Evolutionary conservation across 2,113 vertebrate species (phyloP).

Genomic region (Erinaceus europaeus): DNA sequence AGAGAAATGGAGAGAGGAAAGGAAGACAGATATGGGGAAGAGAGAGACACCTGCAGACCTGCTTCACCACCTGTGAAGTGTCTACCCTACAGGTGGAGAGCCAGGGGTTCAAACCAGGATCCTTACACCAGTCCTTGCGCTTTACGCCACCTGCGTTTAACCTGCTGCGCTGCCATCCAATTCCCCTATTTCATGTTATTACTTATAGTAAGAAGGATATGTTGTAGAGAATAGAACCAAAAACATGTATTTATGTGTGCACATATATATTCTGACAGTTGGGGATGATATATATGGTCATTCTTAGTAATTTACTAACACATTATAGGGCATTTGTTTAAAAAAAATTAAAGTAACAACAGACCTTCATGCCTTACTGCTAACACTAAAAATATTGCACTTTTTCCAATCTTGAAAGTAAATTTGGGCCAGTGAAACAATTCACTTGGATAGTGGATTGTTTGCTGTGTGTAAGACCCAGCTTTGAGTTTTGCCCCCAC

Average conservation of each 20-base stretch:
- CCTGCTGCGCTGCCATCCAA: not conserved
- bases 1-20: too few relatives aligned
- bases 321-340: not conserved
- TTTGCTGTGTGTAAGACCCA: too few relatives aligned
- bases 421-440: too few relatives aligned
- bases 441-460: too few relatives aligned
- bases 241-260: not conserved
- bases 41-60: too few relatives aligned
- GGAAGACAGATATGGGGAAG: too few relatives aligned
- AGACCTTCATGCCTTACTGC: not conserved
- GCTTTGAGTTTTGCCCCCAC: too few relatives aligned
- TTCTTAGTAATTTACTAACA: not conserved
- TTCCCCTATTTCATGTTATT: not conserved
- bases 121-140: too few relatives aligned
- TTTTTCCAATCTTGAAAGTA: slow-evolving; percentile 4
- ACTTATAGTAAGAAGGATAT: not conserved
- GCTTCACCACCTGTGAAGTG: too few relatives aligned
- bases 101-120: too few relatives aligned
- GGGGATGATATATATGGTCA: not conserved
- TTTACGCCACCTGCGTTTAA: not conserved
- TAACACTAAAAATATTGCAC: not conserved
- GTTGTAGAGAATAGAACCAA: not conserved
- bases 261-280: not conserved
- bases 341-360: too few relatives aligned
- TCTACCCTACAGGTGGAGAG: too few relatives aligned